These are phyloP conservation scores for Alca torda DNA, from an alignment of 2,797 vertebrate genomes.

Conservation along the genomic window DNA sequence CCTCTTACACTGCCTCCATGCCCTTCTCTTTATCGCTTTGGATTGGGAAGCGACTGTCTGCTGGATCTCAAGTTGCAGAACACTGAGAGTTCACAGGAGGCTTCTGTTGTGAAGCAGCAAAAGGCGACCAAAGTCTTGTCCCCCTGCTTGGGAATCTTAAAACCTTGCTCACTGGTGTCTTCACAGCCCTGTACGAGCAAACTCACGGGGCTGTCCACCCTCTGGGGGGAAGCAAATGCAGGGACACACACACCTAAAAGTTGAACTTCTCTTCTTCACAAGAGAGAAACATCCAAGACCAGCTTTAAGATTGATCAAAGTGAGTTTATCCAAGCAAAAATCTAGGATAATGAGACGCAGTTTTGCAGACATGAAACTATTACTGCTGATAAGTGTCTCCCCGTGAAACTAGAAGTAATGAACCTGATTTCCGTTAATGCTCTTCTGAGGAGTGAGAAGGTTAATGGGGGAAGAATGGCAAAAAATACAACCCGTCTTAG, in stretches of 20 bases:
- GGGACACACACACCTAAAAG: not conserved
- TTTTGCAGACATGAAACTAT: not conserved
- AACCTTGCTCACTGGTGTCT: not conserved
- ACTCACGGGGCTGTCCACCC: not conserved
- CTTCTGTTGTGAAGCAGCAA: not conserved
- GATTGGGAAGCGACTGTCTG: rapidly evolving
- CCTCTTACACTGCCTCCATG: not conserved
- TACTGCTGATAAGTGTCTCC: not conserved
- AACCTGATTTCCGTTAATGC: not conserved
- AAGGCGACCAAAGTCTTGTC: not conserved
- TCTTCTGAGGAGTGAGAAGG: not conserved
- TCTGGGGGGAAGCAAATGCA: not conserved
- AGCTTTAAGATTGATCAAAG: not conserved
- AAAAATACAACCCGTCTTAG: not conserved
- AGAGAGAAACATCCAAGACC: not conserved
- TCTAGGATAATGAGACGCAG: not conserved
- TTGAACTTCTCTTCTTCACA: not conserved
- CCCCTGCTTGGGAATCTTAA: not conserved
- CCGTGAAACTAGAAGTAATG: not conserved
- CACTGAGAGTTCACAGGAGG: rapidly evolving
- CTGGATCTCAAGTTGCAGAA: not conserved
- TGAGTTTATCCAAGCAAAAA: not conserved
- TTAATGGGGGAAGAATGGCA: not conserved
- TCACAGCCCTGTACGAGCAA: not conserved
- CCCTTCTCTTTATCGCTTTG: rapidly evolving